phyloP scores from a whole-genome alignment of 2,888 invertebrate species.

The Dolichopus griseipennis region DNA sequence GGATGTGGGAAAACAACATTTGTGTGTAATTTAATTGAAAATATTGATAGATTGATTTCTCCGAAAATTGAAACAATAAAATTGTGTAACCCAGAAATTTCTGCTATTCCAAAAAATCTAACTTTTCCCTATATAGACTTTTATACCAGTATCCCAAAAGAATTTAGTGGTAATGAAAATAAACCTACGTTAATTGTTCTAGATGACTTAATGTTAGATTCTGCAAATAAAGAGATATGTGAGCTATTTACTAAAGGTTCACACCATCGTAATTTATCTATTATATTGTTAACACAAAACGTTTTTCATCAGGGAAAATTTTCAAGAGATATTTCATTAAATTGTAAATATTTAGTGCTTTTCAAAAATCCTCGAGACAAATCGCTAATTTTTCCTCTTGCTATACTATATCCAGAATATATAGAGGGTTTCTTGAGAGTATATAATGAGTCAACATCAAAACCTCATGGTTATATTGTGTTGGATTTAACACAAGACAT shows the following conservation, averaged over 20 bases:
- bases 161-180: not conserved
- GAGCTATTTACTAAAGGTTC: constrained; percentile 13
- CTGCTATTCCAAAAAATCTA: constrained; percentile 3
- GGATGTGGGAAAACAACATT: not conserved
- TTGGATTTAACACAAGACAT: not conserved
- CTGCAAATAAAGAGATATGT: constrained; percentile 11
- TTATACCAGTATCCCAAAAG: not conserved
- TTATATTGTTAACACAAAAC: not conserved
- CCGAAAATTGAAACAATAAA: too few relatives aligned
- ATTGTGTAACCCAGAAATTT: too few relatives aligned
- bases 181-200: constrained; percentile 10
- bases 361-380: too few relatives aligned
- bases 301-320: too few relatives aligned
- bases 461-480: constrained; percentile 15
- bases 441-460: constrained; percentile 13
- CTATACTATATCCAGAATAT: too few relatives aligned
- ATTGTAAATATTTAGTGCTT: too few relatives aligned
- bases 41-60: too few relatives aligned
- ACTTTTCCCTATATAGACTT: constrained; percentile 8
- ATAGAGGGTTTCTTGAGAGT: too few relatives aligned
- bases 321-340: not conserved
- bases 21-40: too few relatives aligned
- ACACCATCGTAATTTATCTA: too few relatives aligned
- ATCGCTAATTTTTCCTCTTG: constrained; percentile 11
- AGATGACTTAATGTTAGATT: constrained; percentile 13